A percentile compares a stretch with the other conserved stretches of the same genome.
Conservation (phyloP, 1,140 invertebrate genomes). For the Sarcophaga peregrina region DNA sequence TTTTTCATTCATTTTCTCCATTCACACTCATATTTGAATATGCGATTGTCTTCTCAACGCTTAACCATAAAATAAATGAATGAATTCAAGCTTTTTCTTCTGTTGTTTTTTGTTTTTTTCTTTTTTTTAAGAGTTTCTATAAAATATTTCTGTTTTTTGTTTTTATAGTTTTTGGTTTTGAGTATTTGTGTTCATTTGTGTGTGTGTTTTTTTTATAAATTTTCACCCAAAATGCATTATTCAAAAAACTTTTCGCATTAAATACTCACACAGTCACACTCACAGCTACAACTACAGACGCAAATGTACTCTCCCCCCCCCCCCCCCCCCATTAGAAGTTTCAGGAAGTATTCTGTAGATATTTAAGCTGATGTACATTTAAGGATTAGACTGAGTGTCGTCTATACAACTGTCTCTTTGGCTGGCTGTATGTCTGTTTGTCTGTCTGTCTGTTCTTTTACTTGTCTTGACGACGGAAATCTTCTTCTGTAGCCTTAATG, state of each 20-base stretch:
- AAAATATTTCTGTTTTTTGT: no score
- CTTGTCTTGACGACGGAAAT: no score
- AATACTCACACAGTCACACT: conserved; percentile 7
- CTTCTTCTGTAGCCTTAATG: no score
- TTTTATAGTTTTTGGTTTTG: no score
- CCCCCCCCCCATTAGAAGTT: no score
- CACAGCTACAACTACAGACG: not conserved
- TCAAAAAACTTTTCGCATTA: conserved; percentile 20
- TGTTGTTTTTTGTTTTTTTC: not conserved
- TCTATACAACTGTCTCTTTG: not conserved
- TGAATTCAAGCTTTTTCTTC: not conserved
- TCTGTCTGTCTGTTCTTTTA: not conserved
- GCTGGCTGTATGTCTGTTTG: not conserved
- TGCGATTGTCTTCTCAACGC: not conserved
- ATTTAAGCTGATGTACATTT: not conserved
- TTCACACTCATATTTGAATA: not conserved
- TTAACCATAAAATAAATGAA: conserved; percentile 23
- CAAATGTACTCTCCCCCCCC: no score
- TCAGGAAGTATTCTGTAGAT: not conserved
- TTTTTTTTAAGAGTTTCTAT: not conserved
- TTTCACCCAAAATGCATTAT: conserved; percentile 22
- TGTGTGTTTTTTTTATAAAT: not conserved
- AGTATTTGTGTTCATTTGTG: no score
- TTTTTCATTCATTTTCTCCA: not conserved
- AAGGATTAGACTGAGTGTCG: not conserved